A percentile compares a stretch with the other conserved stretches of the same genome.
These are phyloP conservation scores for Platycheirus albimanus DNA, from an alignment of 2,888 invertebrate species.

Conservation along the genomic window DNA sequence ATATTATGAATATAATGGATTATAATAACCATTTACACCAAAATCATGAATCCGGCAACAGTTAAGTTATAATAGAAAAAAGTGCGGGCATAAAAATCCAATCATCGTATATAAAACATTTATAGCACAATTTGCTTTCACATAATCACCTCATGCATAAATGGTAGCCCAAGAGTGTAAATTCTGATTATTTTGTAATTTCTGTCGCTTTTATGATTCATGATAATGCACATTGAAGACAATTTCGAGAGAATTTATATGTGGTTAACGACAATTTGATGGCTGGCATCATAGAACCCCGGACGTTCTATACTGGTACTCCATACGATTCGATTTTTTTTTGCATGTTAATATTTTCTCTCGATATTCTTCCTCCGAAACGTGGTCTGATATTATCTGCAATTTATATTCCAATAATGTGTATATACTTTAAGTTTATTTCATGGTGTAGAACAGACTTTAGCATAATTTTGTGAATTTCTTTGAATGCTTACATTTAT, in stretches of 20 bases:
- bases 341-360: constrained; percentile 27
- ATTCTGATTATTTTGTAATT: constrained; percentile 48
- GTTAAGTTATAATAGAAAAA: constrained; percentile 9
- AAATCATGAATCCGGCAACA: constrained; percentile 4
- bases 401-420: constrained; percentile 48
- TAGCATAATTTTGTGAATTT: not conserved
- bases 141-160: constrained; percentile 31
- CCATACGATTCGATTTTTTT: constrained; percentile 34
- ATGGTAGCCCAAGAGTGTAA: constrained; percentile 26
- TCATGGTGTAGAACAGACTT: not conserved
- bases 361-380: constrained; percentile 5
- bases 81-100: constrained; percentile 36
- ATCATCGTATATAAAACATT: constrained; percentile 53
- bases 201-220: constrained; percentile 46
- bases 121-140: constrained; percentile 24
- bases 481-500: not conserved
- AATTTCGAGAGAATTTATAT: constrained; percentile 20
- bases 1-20: too few relatives aligned
- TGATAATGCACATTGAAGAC: constrained; percentile 41
- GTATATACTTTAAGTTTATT: constrained; percentile 13
- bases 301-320: too few relatives aligned
- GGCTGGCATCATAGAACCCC: constrained; percentile 18
- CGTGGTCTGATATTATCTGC: constrained; percentile 33
- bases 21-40: constrained; percentile 1
- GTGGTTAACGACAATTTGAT: constrained; percentile 41